These are phyloP conservation scores for Imbricaverruca yamaguchii DNA, from an alignment of 2,888 invertebrate species.

Conservation along the genomic window DNA sequence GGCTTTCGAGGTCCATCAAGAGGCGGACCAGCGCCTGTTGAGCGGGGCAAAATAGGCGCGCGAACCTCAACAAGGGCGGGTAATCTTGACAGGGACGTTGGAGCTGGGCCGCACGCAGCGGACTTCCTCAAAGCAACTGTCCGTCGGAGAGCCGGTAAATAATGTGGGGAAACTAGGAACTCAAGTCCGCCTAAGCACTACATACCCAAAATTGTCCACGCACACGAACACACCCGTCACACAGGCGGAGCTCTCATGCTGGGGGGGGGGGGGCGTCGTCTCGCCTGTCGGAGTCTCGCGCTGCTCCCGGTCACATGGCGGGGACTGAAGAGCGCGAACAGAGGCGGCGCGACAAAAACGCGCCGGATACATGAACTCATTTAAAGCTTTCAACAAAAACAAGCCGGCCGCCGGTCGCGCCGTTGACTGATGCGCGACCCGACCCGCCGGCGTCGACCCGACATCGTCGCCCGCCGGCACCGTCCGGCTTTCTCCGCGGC, in stretches of 20 bases:
- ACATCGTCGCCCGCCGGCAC: too few relatives aligned
- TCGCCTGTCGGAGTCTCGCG: background rate
- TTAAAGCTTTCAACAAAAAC: slow-evolving; percentile 19
- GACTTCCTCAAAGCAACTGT: too few relatives aligned
- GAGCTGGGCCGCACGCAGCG: too few relatives aligned
- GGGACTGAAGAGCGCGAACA: background rate
- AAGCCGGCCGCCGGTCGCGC: background rate
- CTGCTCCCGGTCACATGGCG: background rate
- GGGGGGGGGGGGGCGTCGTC: too few relatives aligned
- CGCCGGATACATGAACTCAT: background rate
- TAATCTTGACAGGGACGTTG: too few relatives aligned
- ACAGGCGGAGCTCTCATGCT: too few relatives aligned
- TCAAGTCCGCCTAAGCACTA: background rate
- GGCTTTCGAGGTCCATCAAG: background rate
- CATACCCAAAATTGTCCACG: background rate
- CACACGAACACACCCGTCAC: background rate
- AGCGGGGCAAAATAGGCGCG: too few relatives aligned
- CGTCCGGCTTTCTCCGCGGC: too few relatives aligned
- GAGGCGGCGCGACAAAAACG: background rate
- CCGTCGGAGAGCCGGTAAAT: too few relatives aligned
- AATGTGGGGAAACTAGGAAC: background rate
- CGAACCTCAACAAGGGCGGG: too few relatives aligned
- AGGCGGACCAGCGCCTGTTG: too few relatives aligned
- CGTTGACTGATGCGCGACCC: background rate
- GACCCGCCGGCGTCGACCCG: too few relatives aligned